Base-by-base conservation (phyloP, 2,113 vertebrate genomes). In the Physeter macrocephalus region DNA sequence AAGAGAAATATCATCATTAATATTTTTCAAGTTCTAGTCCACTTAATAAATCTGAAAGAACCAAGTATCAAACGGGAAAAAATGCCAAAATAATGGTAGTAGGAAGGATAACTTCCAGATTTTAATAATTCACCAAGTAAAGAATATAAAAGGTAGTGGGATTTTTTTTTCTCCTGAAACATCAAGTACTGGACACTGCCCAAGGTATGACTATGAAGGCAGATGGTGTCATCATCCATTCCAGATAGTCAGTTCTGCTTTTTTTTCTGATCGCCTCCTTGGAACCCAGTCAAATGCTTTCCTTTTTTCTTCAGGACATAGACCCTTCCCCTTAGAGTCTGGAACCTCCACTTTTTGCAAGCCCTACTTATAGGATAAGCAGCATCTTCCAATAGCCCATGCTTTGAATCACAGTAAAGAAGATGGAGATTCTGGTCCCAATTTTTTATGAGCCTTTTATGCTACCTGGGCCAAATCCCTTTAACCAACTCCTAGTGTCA, bases 101-200 rank as follows among this genome's bases (percentile, higher is more conserved):
- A 89, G 11, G 36, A 57, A 96, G 15, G 12, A 83, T 36, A 69
- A 34, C 83, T 93, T 93, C 52, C 57, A 95, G 23, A 84, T 94
- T 93, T 96, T 66, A 89, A 93, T 91, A 62, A 91, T 61, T 86
- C 82, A 67, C 11, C 83, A 94, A 91, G 81, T 91, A 49, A 95
- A 94, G 92, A 90, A 86, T 87, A 85, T 61, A 67, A 92, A 88
- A 77, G 41, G 13, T 78, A 23, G 17, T 62, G 12, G 43, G 31
- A 29, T 85, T 89, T 81, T 43, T 43, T 95, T 80, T 43, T 15
- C 46, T 69, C 41, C 62, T 93, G 9, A 95, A 69, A 77, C 46
- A 84, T 93, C 86, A 96, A 83, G 36, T 94, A 92, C 46, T 93
- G 49, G 90, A 93, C 62, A 96, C 6, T 81, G 52, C 71, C 41